These are phyloP conservation scores for Drosophila parvula DNA, from an alignment of 1,140 invertebrate genomes.

Conservation along the genomic window DNA sequence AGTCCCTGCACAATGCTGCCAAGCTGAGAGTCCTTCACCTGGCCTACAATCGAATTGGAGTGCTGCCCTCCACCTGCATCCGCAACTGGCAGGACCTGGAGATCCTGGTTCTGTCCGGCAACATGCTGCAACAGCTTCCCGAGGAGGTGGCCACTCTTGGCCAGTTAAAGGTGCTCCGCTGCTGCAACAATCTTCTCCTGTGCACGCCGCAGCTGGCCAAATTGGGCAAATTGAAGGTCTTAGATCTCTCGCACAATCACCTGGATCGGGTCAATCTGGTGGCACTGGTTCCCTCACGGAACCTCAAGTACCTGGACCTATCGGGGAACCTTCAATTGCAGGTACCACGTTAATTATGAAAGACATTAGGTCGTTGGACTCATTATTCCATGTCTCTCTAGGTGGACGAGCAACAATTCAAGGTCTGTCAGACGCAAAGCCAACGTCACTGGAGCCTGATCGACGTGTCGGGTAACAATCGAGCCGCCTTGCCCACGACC, in stretches of 20 bases:
- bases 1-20: constrained; percentile 88
- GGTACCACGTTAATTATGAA: constrained; percentile 18
- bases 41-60: constrained; percentile 91
- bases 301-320: constrained; percentile 93
- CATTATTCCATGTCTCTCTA: neutral
- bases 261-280: constrained; percentile 91
- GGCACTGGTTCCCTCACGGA: constrained; percentile 89
- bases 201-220: constrained; percentile 90
- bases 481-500: constrained; percentile 87
- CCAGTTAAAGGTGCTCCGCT: constrained; percentile 90
- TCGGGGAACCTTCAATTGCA: constrained; percentile 92
- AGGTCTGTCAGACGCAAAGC: constrained; percentile 88
- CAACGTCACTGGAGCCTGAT: constrained; percentile 92
- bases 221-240: constrained; percentile 89
- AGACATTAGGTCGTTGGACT: too few species aligned
- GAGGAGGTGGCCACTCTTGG: constrained; percentile 89
- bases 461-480: constrained; percentile 91
- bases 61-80: constrained; percentile 90
- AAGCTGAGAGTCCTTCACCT: constrained; percentile 89
- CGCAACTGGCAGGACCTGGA: constrained; percentile 91
- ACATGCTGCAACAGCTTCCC: constrained; percentile 90
- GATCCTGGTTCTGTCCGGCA: constrained; percentile 92
- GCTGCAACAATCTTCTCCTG: constrained; percentile 92
- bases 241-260: constrained; percentile 94
- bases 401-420: constrained; percentile 92